These are phyloP conservation scores for Lottia gigantea DNA, from an alignment of 2,888 invertebrate genomes.

Conservation along the genomic window DNA sequence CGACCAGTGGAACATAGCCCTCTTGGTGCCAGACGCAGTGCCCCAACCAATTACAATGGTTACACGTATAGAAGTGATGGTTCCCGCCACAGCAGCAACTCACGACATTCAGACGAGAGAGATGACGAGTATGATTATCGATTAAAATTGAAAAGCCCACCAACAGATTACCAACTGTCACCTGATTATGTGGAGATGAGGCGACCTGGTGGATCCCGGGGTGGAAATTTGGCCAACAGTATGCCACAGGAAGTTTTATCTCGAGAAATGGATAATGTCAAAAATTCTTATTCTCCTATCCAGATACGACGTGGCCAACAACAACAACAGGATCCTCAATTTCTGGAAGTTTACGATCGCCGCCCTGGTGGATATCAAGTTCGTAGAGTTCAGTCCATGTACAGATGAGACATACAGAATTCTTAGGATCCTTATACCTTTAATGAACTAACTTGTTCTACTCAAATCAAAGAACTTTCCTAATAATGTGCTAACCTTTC, in stretches of 20 bases:
- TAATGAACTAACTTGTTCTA: no score
- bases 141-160: background rate
- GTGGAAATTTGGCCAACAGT: slow-evolving; percentile 26
- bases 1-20: background rate
- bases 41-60: slow-evolving; percentile 34
- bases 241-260: slow-evolving; percentile 24
- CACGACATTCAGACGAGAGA: slow-evolving; percentile 20
- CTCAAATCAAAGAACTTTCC: no score
- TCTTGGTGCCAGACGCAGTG: background rate
- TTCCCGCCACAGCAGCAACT: slow-evolving; percentile 33
- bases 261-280: slow-evolving; percentile 23
- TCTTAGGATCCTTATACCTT: no score
- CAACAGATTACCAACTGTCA: background rate
- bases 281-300: slow-evolving; percentile 20
- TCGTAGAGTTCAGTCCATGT: slow-evolving; percentile 46
- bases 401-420: slow-evolving; percentile 32
- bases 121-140: slow-evolving; percentile 19
- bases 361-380: slow-evolving; percentile 30
- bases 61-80: slow-evolving; percentile 39
- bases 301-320: slow-evolving; percentile 19
- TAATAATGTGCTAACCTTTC: no score
- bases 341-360: slow-evolving; percentile 28
- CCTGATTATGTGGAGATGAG: slow-evolving; percentile 16
- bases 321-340: slow-evolving; percentile 16
- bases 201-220: slow-evolving; percentile 19